Evolutionary conservation across 2,113 vertebrate species (phyloP), one percentile per base, ranked within the genome.

Genomic region (Poeciliopsis occidentalis): DNA sequence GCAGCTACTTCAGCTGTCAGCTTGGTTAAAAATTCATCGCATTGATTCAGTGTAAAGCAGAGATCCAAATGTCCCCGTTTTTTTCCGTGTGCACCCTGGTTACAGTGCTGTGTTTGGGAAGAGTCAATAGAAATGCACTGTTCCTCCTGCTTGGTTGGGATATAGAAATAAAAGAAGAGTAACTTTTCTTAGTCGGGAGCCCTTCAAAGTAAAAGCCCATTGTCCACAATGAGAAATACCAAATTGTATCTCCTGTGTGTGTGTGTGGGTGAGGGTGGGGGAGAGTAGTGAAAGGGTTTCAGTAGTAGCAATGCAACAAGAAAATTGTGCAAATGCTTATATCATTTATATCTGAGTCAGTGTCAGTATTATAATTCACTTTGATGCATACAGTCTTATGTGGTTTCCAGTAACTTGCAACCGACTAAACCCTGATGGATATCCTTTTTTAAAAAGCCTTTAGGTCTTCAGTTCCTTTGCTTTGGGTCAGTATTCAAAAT

Each of bases 1-100:
- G 78, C 82, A 80, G 78, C 69, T 71, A 11, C 68, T 79, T 66
- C 79, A 72, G 39, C 70, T 81, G 69, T 78, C 75, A 67, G 64
- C 84, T 72, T 67, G 82, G 85, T 89, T 88, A 82, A 93, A 92
- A 85, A 91, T 87, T 84, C 73, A 89, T 86, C 69, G 71, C 76
- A 92, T 89, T 92, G 90, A 93, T 92, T 87, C 66, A 69, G 63
- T 39, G 69, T 70, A 78, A 71, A 83, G 81, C 81, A 75, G 51
- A 89, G 71, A 84, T 57, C 51, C 51, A 54, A 24, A 22, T n/a
- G 51, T 5, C 51, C 22, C 82, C 81, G 31, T 79, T 75, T 72
- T 68, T 69, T 64, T 79, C 39, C 64, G 66, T 81, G 70, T 39
- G 80, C 29, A 80, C 71, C 27, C 65, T 81, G 81, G 67, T 86